Percentiles rank a stretch among this genome's conserved stretches.
phyloP scores from a whole-genome alignment of 1,140 invertebrate genomes.

The Drosophila virilis region DNA sequence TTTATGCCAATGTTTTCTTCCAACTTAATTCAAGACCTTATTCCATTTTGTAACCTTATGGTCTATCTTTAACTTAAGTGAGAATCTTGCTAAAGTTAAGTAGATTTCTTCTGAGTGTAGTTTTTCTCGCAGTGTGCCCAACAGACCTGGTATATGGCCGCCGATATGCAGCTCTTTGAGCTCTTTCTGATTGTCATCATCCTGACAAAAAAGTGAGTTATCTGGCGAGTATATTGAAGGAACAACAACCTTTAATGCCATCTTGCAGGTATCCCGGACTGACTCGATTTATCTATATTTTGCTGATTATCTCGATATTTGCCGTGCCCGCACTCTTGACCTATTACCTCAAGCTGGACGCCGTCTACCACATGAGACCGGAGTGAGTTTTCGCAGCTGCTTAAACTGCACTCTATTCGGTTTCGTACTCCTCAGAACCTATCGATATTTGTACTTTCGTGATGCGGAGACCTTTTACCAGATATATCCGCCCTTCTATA shows the following conservation, averaged over 20 bases:
- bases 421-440: conserved; percentile 47
- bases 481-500: conserved; percentile 66
- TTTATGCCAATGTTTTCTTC: no score
- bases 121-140: conserved; percentile 86
- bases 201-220: conserved; percentile 65
- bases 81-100: no score
- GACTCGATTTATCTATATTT: conserved; percentile 57
- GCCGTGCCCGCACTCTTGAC: conserved; percentile 84
- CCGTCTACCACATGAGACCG: conserved; percentile 85
- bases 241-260: neutral
- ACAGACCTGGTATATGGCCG: conserved; percentile 90
- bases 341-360: conserved; percentile 82
- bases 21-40: neutral
- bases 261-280: conserved; percentile 72
- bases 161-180: conserved; percentile 89
- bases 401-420: neutral
- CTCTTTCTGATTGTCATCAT: conserved; percentile 86
- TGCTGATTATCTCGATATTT: conserved; percentile 73
- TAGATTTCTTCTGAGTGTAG: neutral
- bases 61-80: no score
- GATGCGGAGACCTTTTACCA: conserved; percentile 67
- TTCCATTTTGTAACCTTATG: no score
- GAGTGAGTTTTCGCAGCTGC: conserved; percentile 76
- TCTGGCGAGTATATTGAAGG: no score
- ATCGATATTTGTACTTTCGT: conserved; percentile 72